phyloP scores from a whole-genome alignment of 2,797 vertebrate genomes.

The Myotis vivesi region DNA sequence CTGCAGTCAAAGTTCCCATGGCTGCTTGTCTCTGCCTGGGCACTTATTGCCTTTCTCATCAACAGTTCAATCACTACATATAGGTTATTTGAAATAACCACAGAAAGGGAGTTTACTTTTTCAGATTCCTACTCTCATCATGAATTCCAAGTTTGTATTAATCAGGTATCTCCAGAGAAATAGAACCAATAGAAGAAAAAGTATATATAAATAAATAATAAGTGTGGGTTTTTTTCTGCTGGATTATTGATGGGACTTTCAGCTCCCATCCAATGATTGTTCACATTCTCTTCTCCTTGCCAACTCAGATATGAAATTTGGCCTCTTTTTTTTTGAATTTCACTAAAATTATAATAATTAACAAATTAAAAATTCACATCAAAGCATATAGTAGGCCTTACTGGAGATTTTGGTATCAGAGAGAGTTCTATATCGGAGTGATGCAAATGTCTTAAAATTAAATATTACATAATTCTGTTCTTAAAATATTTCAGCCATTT shows the following conservation, averaged over 20 bases:
- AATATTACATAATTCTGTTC: not conserved
- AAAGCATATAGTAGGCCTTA: not conserved
- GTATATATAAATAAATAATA: not conserved
- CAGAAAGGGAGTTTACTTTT: not conserved
- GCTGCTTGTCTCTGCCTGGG: not conserved
- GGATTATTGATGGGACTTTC: not conserved
- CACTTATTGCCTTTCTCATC: not conserved
- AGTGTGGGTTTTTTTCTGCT: not conserved
- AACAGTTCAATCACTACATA: not conserved
- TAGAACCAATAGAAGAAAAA: not conserved
- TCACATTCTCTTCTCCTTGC: not conserved
- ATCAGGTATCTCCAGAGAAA: not conserved
- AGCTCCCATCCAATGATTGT: not conserved
- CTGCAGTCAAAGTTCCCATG: not conserved
- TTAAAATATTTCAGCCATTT: not conserved
- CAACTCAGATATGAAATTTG: not conserved
- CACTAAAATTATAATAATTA: not conserved
- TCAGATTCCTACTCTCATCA: not conserved
- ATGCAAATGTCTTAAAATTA: not conserved
- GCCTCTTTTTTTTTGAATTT: not conserved
- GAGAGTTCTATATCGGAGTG: not conserved
- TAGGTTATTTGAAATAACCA: not conserved
- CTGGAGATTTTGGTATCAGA: not conserved
- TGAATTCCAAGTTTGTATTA: not conserved
- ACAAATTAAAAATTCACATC: not conserved